Evolutionary conservation across 1,140 invertebrate species (phyloP).

Genomic region (Achatina immaculata): DNA sequence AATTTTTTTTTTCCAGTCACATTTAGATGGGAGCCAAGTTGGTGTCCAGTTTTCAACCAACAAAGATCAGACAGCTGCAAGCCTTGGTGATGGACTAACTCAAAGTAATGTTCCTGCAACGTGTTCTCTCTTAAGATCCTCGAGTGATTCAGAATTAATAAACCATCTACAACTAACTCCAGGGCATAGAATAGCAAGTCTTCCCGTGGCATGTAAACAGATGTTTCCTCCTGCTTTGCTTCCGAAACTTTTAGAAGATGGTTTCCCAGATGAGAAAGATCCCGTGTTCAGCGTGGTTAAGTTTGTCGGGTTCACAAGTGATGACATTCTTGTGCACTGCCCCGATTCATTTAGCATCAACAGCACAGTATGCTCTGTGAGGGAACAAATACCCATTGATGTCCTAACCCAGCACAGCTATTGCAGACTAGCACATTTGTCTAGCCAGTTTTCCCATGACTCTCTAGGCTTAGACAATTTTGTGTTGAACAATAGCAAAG

Average conservation of each 20-base stretch:
- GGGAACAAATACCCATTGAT: constrained; percentile 17
- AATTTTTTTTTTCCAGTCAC: not conserved
- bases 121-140: not conserved
- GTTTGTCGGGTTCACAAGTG: constrained; percentile 12
- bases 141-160: not conserved
- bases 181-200: too few species aligned
- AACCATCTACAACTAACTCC: not conserved
- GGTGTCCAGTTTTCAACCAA: not conserved
- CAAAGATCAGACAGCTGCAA: not conserved
- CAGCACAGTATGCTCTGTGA: not conserved
- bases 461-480: not conserved
- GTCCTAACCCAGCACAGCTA: constrained; percentile 8
- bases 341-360: not conserved
- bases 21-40: not conserved
- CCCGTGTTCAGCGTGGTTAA: not conserved
- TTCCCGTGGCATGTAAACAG: constrained; percentile 13
- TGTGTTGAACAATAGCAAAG: not conserved
- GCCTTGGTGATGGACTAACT: not conserved
- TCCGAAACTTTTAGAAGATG: not conserved
- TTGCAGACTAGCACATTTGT: not conserved
- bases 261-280: not conserved
- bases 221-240: not conserved
- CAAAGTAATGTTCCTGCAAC: not conserved
- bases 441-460: not conserved
- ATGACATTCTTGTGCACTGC: constrained; percentile 15